A percentile compares a stretch with the other conserved stretches of the same genome.
Conservation (phyloP, 2,113 vertebrate species). For the Rhinolophus sinicus region DNA sequence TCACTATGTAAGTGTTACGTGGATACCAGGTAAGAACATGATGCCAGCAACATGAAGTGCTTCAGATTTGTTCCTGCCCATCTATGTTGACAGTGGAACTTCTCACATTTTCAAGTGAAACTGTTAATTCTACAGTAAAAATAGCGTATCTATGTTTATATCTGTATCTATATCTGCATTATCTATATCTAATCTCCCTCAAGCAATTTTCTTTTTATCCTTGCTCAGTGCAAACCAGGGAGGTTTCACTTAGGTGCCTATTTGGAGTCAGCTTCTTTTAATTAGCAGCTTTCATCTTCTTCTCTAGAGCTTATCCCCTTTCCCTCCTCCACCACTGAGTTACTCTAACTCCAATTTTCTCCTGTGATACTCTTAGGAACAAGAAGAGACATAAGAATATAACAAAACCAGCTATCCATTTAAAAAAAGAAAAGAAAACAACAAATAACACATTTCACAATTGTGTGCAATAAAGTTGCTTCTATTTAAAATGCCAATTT, state of each 20-base stretch:
- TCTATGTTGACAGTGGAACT: not conserved
- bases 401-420: not conserved
- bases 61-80: not conserved
- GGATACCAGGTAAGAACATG: not conserved
- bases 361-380: not conserved
- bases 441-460: not conserved
- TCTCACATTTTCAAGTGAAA: slow-evolving; percentile 5
- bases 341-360: not conserved
- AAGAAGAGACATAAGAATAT: not conserved
- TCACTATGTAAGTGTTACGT: not conserved
- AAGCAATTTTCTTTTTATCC: not conserved
- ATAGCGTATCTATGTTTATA: not conserved
- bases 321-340: accelerated
- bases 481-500: not conserved
- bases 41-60: not conserved
- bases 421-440: not conserved
- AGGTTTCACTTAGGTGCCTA: accelerated
- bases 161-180: too few species aligned
- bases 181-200: too few species aligned
- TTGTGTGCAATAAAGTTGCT: not conserved
- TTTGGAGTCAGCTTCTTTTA: not conserved
- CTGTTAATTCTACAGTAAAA: not conserved
- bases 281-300: not conserved
- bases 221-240: not conserved
- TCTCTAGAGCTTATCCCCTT: not conserved